phyloP scores from a whole-genome alignment of 2,797 vertebrate species.

The Poecilia velifera region DNA sequence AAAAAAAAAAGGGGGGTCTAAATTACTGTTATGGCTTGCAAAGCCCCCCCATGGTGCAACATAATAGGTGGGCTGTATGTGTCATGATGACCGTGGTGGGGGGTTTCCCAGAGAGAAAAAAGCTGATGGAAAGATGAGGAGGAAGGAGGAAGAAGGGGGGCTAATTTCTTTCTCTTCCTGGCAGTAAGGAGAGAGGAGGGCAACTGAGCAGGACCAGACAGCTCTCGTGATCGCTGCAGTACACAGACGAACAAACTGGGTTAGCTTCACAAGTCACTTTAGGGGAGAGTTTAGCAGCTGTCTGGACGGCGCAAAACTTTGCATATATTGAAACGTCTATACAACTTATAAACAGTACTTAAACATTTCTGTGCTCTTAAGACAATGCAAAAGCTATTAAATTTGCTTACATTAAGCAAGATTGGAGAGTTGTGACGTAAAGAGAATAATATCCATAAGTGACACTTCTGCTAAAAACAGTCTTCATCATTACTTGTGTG shows the following conservation, averaged over 20 bases:
- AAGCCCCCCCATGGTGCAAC: constrained; percentile 52
- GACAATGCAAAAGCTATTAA: neutral
- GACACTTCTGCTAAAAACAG: neutral
- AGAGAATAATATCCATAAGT: neutral
- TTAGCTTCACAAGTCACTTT: constrained; percentile 6
- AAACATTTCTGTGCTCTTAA: neutral
- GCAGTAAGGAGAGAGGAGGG: constrained; percentile 20
- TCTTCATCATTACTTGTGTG: neutral
- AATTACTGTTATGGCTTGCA: constrained; percentile 68
- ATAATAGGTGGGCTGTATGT: constrained; percentile 65
- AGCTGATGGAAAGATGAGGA: constrained; percentile 62
- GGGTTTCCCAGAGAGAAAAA: constrained; percentile 59
- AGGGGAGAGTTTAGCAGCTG: neutral
- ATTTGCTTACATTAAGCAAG: neutral
- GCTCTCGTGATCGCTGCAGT: constrained; percentile 31
- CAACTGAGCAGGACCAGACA: constrained; percentile 13
- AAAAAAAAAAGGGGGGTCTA: constrained; percentile 27
- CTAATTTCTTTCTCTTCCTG: constrained; percentile 14
- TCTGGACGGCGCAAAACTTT: neutral
- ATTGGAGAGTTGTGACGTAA: neutral
- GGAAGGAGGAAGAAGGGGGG: constrained; percentile 34
- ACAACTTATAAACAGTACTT: neutral
- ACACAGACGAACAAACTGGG: neutral
- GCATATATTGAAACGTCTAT: neutral
- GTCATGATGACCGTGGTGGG: constrained; percentile 56